Conservation (phyloP, 2,797 vertebrate species). For the Lutjanus campechanus region DNA sequence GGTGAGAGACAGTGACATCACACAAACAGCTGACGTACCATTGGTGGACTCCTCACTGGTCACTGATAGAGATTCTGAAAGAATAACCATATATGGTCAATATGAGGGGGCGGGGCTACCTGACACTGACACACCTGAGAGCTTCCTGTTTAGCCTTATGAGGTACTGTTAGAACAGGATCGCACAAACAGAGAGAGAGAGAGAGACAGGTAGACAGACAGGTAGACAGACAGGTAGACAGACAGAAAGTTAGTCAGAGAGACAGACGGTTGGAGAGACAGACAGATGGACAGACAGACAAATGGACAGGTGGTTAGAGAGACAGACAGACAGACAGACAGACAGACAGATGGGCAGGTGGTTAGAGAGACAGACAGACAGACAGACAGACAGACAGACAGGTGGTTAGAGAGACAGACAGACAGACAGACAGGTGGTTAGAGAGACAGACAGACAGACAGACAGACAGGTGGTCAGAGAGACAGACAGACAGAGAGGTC, state of each 20-base stretch:
- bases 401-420: not conserved
- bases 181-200: slow-evolving; percentile 47
- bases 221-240: not conserved
- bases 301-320: slow-evolving; percentile 9
- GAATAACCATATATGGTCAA: slow-evolving; percentile 93
- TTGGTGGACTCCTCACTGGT: slow-evolving; percentile 96
- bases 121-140: slow-evolving; percentile 49
- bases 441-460: not conserved
- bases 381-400: not conserved
- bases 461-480: not conserved
- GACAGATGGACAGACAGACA: slow-evolving; percentile 40
- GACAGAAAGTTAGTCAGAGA: not conserved
- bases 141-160: slow-evolving; percentile 36
- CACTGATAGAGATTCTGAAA: slow-evolving; percentile 99
- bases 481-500: slow-evolving; percentile 33
- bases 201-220: not conserved
- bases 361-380: not conserved
- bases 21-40: slow-evolving; percentile 90
- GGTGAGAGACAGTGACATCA: slow-evolving; percentile 69
- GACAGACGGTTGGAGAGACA: not conserved
- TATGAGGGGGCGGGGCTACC: slow-evolving; percentile 65
- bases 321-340: not conserved
- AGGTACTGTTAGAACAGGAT: slow-evolving; percentile 61
- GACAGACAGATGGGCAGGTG: not conserved
- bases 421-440: not conserved